Conservation (phyloP, 2,888 invertebrate genomes). For the Zygogramma bicolorata region DNA sequence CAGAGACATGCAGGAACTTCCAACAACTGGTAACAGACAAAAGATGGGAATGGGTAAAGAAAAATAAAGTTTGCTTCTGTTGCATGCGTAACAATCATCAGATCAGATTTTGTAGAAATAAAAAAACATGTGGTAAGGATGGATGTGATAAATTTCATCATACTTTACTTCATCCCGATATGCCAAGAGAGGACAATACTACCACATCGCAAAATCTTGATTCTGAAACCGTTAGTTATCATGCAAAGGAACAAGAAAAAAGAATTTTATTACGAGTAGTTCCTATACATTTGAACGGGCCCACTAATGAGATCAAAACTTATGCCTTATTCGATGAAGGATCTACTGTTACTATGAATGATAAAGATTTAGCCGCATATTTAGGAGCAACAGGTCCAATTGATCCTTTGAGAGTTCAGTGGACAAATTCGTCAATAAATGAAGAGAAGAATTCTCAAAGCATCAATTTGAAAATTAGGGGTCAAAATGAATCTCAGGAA, state of each 20-base stretch:
- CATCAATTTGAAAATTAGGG: background rate
- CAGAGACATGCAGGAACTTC: too few relatives aligned
- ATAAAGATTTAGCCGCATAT: background rate
- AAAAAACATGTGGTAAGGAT: too few relatives aligned
- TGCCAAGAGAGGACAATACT: too few relatives aligned
- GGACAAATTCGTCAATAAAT: background rate
- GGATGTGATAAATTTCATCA: too few relatives aligned
- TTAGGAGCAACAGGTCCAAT: background rate
- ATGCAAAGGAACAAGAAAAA: background rate
- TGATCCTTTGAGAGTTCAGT: background rate
- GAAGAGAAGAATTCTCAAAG: background rate
- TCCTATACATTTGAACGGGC: background rate
- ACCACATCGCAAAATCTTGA: too few relatives aligned
- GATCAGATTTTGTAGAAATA: too few relatives aligned
- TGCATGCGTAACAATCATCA: too few relatives aligned
- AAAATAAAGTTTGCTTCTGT: too few relatives aligned
- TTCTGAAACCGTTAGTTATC: too few relatives aligned
- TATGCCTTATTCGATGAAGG: background rate
- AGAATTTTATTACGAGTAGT: background rate
- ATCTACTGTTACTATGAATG: background rate
- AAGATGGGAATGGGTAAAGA: too few relatives aligned
- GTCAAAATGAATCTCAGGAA: background rate
- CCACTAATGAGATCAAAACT: background rate
- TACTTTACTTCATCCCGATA: too few relatives aligned
- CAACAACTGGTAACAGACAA: too few relatives aligned